A percentile compares a stretch with the other conserved stretches of the same genome.
These are phyloP conservation scores for Ciconia maguari DNA, from an alignment of 2,113 vertebrate genomes.

Conservation along the genomic window DNA sequence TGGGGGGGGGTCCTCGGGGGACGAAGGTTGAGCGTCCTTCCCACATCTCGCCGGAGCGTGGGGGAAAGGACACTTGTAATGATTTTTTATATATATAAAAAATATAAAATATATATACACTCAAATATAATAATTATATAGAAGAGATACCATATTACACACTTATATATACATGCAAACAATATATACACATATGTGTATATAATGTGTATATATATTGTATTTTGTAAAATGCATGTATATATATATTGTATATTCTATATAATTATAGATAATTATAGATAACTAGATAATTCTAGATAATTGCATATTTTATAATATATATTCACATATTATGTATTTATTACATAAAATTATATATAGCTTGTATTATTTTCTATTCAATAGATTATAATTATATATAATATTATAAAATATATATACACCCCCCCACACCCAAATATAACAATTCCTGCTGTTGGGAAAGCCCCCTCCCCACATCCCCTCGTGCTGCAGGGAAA, in stretches of 20 bases:
- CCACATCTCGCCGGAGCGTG: accelerated
- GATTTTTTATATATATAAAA: not conserved
- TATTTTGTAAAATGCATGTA: not conserved
- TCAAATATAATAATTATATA: not conserved
- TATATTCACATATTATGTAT: not conserved
- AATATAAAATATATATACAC: too few species aligned
- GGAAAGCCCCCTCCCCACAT: not conserved
- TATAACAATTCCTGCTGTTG: not conserved
- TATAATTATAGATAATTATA: too few species aligned
- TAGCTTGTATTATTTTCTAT: not conserved
- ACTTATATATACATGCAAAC: not conserved
- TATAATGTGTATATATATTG: not conserved
- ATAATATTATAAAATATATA: not conserved
- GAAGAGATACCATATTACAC: too few species aligned
- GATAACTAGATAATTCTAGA: too few species aligned
- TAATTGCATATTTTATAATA: not conserved
- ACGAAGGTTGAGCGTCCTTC: too few species aligned
- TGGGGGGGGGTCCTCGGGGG: too few species aligned
- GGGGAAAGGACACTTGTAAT: not conserved
- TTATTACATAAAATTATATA: too few species aligned
- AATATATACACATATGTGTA: not conserved
- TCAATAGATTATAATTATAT: not conserved
- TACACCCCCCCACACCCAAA: not conserved
- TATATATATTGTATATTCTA: not conserved
- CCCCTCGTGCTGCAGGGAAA: not conserved